These are phyloP conservation scores for Phenganax subtilis DNA, from an alignment of 92 coral and sea anemone species.

Conservation along the genomic window DNA sequence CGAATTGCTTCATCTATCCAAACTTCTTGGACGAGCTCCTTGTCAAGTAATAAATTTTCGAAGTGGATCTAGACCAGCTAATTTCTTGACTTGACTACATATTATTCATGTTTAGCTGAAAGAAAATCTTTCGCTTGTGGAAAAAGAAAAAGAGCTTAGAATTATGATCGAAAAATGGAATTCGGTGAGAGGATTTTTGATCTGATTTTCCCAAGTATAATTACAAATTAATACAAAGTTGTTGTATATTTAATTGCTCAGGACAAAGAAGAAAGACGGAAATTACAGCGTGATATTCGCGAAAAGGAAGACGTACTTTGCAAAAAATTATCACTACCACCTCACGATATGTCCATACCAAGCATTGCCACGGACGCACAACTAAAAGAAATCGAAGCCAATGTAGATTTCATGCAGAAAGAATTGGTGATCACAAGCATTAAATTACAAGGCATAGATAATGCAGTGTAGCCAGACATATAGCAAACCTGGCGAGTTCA, in stretches of 20 bases:
- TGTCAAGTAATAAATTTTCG: constrained; percentile 35
- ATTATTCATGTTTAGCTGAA: constrained; percentile 42
- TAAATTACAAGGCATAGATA: background rate
- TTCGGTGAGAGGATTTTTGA: constrained; percentile 52
- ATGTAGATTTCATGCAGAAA: constrained; percentile 63
- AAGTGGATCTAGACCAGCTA: too few relatives aligned
- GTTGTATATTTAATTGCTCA: constrained; percentile 7
- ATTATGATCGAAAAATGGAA: constrained; percentile 70
- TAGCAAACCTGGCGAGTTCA: background rate
- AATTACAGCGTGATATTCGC: constrained; percentile 54
- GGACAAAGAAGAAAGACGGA: constrained; percentile 89
- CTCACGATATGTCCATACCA: constrained; percentile 65
- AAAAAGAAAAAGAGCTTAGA: constrained; percentile 79
- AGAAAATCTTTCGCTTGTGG: constrained; percentile 58
- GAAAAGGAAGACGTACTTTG: constrained; percentile 63
- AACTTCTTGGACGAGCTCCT: constrained; percentile 60
- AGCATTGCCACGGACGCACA: constrained; percentile 74
- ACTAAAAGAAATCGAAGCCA: constrained; percentile 79
- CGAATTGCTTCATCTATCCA: constrained; percentile 57
- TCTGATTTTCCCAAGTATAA: too few relatives aligned
- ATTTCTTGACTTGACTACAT: background rate
- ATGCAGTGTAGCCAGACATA: background rate
- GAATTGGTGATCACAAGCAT: constrained; percentile 57
- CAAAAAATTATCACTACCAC: constrained; percentile 65
- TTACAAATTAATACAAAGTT: background rate